These are phyloP conservation scores for Mormoops blainvillei DNA, from an alignment of 2,113 vertebrate species.

Conservation along the genomic window DNA sequence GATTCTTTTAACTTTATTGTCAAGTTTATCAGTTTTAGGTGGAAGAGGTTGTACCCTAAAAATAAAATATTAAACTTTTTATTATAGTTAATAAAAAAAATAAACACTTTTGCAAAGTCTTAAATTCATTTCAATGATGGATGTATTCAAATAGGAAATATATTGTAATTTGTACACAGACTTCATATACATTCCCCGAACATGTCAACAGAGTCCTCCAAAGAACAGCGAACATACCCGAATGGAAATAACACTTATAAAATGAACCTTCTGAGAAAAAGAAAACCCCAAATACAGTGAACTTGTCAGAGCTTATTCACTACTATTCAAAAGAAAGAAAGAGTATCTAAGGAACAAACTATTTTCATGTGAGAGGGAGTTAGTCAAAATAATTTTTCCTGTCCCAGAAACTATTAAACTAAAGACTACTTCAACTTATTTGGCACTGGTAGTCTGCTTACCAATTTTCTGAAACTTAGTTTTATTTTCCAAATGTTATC, in stretches of 20 bases:
- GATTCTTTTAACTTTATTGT: constrained; percentile 66
- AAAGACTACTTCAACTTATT: background rate
- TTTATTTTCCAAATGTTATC: background rate
- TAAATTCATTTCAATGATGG: background rate
- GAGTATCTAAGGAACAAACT: background rate
- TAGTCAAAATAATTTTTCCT: background rate
- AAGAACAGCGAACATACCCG: background rate
- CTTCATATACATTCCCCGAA: background rate
- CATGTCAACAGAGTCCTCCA: background rate
- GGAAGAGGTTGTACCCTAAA: background rate
- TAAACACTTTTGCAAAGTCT: background rate
- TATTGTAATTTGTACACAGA: background rate
- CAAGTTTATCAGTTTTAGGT: constrained; percentile 5
- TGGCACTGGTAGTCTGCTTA: background rate
- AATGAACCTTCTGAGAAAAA: background rate
- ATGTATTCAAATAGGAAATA: background rate
- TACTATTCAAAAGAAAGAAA: background rate
- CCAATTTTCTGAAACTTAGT: background rate
- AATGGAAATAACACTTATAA: background rate
- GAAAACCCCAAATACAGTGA: background rate
- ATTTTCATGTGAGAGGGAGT: background rate
- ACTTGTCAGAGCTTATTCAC: background rate
- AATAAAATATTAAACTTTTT: constrained; percentile 34
- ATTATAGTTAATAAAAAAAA: background rate
- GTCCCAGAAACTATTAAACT: background rate